Evolutionary conservation across 2,888 invertebrate species (phyloP), one percentile per base, ranked within the genome.

Genomic region (Clistopyga incitator): DNA sequence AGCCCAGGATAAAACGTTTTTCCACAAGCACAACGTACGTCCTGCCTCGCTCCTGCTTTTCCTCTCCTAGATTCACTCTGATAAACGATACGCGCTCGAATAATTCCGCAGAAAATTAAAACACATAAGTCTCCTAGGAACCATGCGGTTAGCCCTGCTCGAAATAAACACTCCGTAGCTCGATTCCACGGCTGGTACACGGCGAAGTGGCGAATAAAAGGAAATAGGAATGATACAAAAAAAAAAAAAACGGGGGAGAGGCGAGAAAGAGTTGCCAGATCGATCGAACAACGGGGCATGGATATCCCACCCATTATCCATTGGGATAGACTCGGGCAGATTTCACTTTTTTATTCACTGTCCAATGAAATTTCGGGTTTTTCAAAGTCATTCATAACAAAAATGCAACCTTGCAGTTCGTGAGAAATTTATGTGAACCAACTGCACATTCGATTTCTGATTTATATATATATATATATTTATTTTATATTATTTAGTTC

Each of bases 21-120:
- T 84, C 77, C 80, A 80, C 83, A 67, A 77, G 77, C 54, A 76
- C 77, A 72, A 77, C 47, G 72, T 77, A 75, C 70, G 68, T 82
- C 78, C 78, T 59, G 78, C 67, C 61, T 78, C 61, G 23, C 50
- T 38, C 42, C 70, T 38, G 64, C 75, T 84, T 71, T 71, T 52
- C 52, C 74, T 76, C 54, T 78, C 71, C 56, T 65, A 78, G 81
- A 84, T 81, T 81, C 50, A 71, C 78, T 50, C 80, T 78, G 84
- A 81, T 78, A 81, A 84, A 84, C 81, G 81, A 81, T 81, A 78
- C 78, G 78, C 75, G 78, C 84, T 84, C 81, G 84, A 84, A 81
- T 81, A 84, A 84, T 78, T 81, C 75, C 75, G 70, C 77, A 71
- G 81, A 84, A 84, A 84, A 84, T 81, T 78, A 81, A 84, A 81